phyloP scores from a whole-genome alignment of 2,113 vertebrate genomes.

The Siniperca knerii region DNA sequence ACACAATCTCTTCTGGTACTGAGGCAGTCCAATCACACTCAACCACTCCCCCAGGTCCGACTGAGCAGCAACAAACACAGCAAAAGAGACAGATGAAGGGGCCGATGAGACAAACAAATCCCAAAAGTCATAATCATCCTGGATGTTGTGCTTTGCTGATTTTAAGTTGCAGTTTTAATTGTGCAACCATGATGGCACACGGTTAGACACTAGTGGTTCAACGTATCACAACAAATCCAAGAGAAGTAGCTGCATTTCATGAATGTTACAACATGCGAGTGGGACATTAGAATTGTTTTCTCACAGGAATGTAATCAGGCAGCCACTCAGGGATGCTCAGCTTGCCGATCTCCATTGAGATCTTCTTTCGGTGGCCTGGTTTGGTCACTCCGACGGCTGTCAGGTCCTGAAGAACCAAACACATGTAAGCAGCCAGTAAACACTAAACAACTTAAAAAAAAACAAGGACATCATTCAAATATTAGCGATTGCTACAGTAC shows the following conservation, averaged over 20 bases:
- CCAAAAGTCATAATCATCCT: not conserved
- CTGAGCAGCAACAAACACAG: conserved; percentile 70
- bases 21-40: conserved; percentile 91
- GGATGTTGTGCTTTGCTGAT: not conserved
- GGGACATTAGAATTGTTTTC: conserved; percentile 4
- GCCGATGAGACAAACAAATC: not conserved
- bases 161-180: not conserved
- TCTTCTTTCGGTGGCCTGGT: conserved; percentile 96
- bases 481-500: too few species aligned
- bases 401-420: conserved; percentile 86
- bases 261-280: not conserved
- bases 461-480: not conserved
- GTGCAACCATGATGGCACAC: not conserved
- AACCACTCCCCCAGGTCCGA: conserved; percentile 92
- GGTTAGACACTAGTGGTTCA: not conserved
- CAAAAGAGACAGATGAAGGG: not conserved
- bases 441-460: not conserved
- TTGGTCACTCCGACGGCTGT: conserved; percentile 97
- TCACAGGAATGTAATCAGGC: conserved; percentile 93
- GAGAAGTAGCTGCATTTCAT: not conserved
- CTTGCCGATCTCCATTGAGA: conserved; percentile 92
- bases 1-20: conserved; percentile 94
- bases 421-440: not conserved
- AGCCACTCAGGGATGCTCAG: conserved; percentile 95
- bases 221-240: not conserved